Percentiles rank a stretch among this genome's conserved stretches.
These are phyloP conservation scores for Carcharodon carcharias DNA, from an alignment of 2,797 vertebrate species.

Conservation along the genomic window DNA sequence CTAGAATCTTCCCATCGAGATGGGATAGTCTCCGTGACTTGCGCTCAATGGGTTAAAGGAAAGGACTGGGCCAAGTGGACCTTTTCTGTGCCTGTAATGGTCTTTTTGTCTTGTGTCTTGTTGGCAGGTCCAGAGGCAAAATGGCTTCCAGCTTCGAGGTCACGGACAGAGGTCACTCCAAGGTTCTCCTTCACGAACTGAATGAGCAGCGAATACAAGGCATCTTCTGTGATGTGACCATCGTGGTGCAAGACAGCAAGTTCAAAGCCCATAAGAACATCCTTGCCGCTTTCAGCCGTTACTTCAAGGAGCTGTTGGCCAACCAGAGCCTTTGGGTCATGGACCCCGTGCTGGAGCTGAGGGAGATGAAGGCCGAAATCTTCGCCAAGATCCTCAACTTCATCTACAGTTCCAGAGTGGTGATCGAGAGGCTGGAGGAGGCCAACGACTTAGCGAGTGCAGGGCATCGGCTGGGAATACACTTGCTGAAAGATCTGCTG, in stretches of 20 bases:
- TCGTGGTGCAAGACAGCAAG: constrained; percentile 96
- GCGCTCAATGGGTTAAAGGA: no score
- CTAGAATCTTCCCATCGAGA: no score
- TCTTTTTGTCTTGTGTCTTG: not conserved
- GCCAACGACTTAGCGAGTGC: constrained; percentile 76
- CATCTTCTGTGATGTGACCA: constrained; percentile 89
- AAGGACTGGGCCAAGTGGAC: no score
- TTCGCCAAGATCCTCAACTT: constrained; percentile 94
- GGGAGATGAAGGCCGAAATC: constrained; percentile 90
- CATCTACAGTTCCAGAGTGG: constrained; percentile 88
- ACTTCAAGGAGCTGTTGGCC: constrained; percentile 85
- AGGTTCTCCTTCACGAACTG: constrained; percentile 78
- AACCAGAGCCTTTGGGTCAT: constrained; percentile 71
- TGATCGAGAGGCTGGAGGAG: constrained; percentile 66
- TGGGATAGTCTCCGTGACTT: no score
- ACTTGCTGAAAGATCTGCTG: constrained; percentile 83
- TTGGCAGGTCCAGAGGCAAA: constrained; percentile 68
- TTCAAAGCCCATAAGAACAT: constrained; percentile 95
- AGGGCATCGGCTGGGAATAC: constrained; percentile 91
- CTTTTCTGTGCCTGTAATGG: no score
- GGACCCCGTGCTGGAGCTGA: constrained; percentile 83
- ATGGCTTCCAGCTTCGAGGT: constrained; percentile 71
- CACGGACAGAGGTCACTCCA: constrained; percentile 81
- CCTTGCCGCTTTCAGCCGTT: constrained; percentile 88
- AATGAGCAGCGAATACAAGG: constrained; percentile 90